phyloP scores from a whole-genome alignment of 2,888 invertebrate genomes.

The Acronicta leporina region DNA sequence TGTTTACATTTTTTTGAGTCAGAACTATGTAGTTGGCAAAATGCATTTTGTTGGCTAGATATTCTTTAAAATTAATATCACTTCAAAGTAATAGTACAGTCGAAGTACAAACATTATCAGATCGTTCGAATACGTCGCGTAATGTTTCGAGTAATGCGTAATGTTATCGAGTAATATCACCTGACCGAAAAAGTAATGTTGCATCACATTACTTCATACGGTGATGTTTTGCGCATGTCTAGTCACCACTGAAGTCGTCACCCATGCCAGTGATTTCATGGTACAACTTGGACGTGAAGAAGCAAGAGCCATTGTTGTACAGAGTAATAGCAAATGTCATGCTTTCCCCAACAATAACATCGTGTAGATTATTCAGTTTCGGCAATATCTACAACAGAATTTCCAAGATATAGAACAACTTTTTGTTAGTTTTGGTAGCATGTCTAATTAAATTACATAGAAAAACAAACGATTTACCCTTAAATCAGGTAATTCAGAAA shows the following conservation, averaged over 20 bases:
- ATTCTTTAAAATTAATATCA: no score
- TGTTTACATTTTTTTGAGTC: no score
- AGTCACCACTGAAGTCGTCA: constrained; percentile 75
- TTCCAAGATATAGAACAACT: not conserved
- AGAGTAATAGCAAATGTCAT: constrained; percentile 67
- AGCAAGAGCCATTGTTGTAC: constrained; percentile 80
- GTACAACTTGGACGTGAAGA: constrained; percentile 78
- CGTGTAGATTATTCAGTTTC: constrained; percentile 76
- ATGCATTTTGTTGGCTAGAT: no score
- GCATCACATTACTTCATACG: no score
- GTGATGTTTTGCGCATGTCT: no score
- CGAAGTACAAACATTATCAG: no score
- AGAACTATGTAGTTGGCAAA: no score
- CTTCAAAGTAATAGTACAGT: no score
- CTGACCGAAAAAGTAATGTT: no score
- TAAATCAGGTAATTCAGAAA: constrained; percentile 82
- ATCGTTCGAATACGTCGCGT: no score
- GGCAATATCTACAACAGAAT: constrained; percentile 73
- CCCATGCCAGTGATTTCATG: constrained; percentile 75
- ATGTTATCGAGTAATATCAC: no score
- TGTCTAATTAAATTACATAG: not conserved
- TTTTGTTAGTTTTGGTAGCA: not conserved
- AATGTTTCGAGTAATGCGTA: no score
- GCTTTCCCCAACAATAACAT: constrained; percentile 76
- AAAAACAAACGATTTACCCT: constrained; percentile 60